These are phyloP conservation scores for Engystomops pustulosus DNA, from an alignment of 2,113 vertebrate species.

Conservation along the genomic window DNA sequence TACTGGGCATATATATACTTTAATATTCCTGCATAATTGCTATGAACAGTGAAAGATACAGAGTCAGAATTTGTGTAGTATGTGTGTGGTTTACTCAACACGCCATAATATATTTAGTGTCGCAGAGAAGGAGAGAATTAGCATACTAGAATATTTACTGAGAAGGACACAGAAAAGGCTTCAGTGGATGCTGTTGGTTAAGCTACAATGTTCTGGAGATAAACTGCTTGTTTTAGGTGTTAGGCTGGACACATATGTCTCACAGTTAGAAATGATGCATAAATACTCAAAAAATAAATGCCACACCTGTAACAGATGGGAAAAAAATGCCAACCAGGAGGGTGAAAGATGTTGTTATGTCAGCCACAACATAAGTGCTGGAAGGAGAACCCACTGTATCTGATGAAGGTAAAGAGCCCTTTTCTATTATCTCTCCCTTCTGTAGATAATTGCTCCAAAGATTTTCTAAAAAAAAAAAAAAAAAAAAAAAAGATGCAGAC, in stretches of 20 bases:
- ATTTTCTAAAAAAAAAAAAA: slow-evolving; percentile 75
- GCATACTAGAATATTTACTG: too few species aligned
- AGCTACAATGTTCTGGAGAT: too few species aligned
- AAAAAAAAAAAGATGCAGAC: not conserved
- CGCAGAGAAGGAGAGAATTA: too few species aligned
- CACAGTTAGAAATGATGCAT: too few species aligned
- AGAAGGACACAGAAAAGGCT: too few species aligned
- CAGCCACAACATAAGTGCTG: slow-evolving; percentile 83
- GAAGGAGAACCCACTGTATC: slow-evolving; percentile 67
- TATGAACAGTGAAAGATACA: too few species aligned
- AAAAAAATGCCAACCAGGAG: slow-evolving; percentile 93
- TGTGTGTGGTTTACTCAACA: too few species aligned
- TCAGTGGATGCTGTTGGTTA: too few species aligned
- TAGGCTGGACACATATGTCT: not conserved
- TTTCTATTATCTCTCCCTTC: slow-evolving; percentile 86
- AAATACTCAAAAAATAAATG: not conserved
- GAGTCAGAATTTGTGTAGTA: too few species aligned
- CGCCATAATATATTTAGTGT: too few species aligned
- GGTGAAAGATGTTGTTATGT: slow-evolving; percentile 90
- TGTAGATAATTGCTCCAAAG: slow-evolving; percentile 84
- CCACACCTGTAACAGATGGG: slow-evolving; percentile 87
- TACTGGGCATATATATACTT: too few species aligned
- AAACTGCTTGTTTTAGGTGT: not conserved
- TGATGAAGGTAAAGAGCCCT: slow-evolving; percentile 70
- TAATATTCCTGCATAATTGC: too few species aligned